Base-by-base conservation (phyloP, 92 coral and sea anemone species). In the Parazoanthus swiftii region DNA sequence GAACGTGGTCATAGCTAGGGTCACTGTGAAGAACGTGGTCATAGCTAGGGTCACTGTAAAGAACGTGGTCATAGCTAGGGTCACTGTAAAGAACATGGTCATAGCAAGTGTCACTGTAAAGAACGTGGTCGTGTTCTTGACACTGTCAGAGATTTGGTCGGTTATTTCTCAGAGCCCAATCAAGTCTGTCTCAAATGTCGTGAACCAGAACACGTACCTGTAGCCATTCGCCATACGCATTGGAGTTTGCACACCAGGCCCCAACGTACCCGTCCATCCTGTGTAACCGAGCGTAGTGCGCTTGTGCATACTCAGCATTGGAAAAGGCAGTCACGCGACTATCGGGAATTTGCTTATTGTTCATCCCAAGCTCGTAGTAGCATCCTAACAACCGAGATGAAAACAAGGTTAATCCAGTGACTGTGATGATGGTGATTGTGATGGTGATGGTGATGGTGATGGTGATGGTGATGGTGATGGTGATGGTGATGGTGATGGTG, bases 211-310 rank as follows among this genome's bases (percentile, higher is more conserved):
- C 67, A 18, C 77, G 26, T 58, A 95, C 98, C 95, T 91, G 93
- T 15, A 95, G 82, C 92, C 92, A 95, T 85, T 95, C 92, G 15
- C 94, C 93, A 18, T 77, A 88, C 3, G 91, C 36, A 66, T 82
- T 91, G 43, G 88, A 81, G 35, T 65, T 38, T 78, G 98, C 93
- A 79, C 98, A 95, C 98, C 98, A 95, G 15, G 98, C 98, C 20
- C 95, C 98, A 35, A 74, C 79, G 38, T 83, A 25, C 13, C 98
- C 98, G 23, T 91, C 77, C 72, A 85, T 81, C 37, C 89, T 90
- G 73, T 93, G 98, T 66, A 95, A 80, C 77, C 98, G 85, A 77
- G 91, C 98, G 68, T 93, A 95, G 63, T 91, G 59, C 6, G 98
- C 93, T 37, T 95, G 63, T 36, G 88, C 58, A 70, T 90, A 71